A percentile compares a stretch with the other conserved stretches of the same genome.
These are phyloP conservation scores for Clarias batrachus DNA, from an alignment of 2,113 vertebrate species.

Conservation along the genomic window DNA sequence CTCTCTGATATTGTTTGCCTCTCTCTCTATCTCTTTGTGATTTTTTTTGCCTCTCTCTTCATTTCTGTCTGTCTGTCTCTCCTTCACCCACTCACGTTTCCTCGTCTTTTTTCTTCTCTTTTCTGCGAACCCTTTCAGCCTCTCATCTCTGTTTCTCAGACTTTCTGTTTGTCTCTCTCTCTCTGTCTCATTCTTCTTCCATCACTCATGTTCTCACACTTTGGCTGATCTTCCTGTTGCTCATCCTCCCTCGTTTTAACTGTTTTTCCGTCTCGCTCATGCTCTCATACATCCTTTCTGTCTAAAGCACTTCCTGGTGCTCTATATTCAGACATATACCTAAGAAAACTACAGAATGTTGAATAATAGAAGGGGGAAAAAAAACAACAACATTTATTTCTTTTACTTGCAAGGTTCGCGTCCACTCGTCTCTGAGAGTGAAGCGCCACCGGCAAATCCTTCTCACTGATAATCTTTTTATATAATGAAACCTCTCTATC, in stretches of 20 bases:
- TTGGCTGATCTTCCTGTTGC: neutral
- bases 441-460: neutral
- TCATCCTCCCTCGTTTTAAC: neutral
- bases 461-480: neutral
- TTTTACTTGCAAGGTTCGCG: neutral
- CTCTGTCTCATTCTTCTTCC: neutral
- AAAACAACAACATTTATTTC: neutral
- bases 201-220: neutral
- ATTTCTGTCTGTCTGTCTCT: neutral
- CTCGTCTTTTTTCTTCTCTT: neutral
- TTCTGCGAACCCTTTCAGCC: neutral
- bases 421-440: neutral
- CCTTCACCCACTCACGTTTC: neutral
- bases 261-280: neutral
- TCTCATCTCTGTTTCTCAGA: neutral
- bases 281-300: neutral
- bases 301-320: constrained; percentile 3
- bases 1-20: no score
- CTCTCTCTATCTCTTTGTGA: neutral
- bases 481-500: neutral
- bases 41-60: no score
- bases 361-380: neutral
- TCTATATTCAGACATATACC: neutral
- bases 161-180: neutral
- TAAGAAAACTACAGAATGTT: neutral